Evolutionary conservation across 2,888 invertebrate genomes (phyloP).

Genomic region (Muschampia plurimacula): DNA sequence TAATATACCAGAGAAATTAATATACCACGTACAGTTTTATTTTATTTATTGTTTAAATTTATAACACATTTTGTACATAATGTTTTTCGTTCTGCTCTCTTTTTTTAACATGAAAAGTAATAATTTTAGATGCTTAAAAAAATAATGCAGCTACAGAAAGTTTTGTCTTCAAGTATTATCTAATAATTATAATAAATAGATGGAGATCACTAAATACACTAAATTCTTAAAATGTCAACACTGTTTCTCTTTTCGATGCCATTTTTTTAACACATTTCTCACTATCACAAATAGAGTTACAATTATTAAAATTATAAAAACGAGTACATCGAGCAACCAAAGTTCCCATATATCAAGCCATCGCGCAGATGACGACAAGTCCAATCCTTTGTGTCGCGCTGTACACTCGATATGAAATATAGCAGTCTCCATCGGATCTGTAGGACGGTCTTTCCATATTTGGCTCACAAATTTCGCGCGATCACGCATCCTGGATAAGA

Average conservation of each 20-base stretch:
- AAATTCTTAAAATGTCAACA: slow-evolving; percentile 1
- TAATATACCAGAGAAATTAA: too few species aligned
- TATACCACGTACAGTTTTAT: too few species aligned
- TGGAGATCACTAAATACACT: too few species aligned
- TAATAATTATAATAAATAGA: too few species aligned
- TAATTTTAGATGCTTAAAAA: too few species aligned
- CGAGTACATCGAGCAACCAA: slow-evolving; percentile 50
- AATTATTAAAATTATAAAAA: slow-evolving; percentile 41
- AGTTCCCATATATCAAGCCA: slow-evolving; percentile 49
- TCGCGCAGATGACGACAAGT: slow-evolving; percentile 55
- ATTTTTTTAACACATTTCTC: slow-evolving; percentile 17
- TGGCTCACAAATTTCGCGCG: slow-evolving; percentile 53
- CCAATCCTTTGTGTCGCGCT: slow-evolving; percentile 52
- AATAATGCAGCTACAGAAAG: too few species aligned
- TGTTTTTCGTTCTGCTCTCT: too few species aligned
- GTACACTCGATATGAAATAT: slow-evolving; percentile 58
- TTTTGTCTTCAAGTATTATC: too few species aligned
- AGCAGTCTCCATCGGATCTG: slow-evolving; percentile 59
- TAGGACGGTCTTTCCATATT: slow-evolving; percentile 56
- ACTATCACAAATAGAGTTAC: not conserved
- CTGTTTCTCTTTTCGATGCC: slow-evolving; percentile 19
- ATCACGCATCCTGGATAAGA: slow-evolving; percentile 53
- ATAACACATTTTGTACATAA: too few species aligned
- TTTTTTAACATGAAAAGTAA: too few species aligned
- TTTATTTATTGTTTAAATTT: too few species aligned